Evolutionary conservation across 2,888 invertebrate species (phyloP).

Genomic region (Apodemia hepburni): DNA sequence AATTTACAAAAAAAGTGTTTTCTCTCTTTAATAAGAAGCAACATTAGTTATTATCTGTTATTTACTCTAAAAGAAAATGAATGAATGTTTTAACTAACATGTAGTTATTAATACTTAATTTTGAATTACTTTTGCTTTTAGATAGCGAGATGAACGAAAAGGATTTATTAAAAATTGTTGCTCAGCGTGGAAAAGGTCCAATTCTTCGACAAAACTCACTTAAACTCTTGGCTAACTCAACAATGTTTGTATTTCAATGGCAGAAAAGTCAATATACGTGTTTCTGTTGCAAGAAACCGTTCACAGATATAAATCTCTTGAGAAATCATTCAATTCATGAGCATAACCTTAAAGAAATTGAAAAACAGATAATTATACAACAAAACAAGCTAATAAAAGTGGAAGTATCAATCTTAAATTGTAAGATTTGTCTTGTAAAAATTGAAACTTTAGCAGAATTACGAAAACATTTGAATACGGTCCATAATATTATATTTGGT

Average conservation of each 20-base stretch:
- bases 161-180: slow-evolving; percentile 44
- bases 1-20: too few species aligned
- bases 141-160: slow-evolving; percentile 22
- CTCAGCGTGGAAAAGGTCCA: slow-evolving; percentile 50
- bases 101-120: background rate
- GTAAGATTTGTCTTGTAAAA: slow-evolving; percentile 47
- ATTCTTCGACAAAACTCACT: slow-evolving; percentile 55
- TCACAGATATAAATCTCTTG: slow-evolving; percentile 47
- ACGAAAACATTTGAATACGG: slow-evolving; percentile 42
- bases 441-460: slow-evolving; percentile 40
- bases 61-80: too few species aligned
- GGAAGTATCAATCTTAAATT: slow-evolving; percentile 52
- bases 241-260: slow-evolving; percentile 63
- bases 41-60: too few species aligned
- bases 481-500: slow-evolving; percentile 44
- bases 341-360: slow-evolving; percentile 50
- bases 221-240: slow-evolving; percentile 74
- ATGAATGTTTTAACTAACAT: too few species aligned
- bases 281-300: slow-evolving; percentile 62
- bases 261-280: slow-evolving; percentile 61
- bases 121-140: slow-evolving; percentile 8
- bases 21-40: too few species aligned
- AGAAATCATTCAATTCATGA: slow-evolving; percentile 43
- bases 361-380: slow-evolving; percentile 56
- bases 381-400: slow-evolving; percentile 62